Base-by-base conservation (phyloP, 2,113 vertebrate species). In the Gasterosteus aculeatus region DNA sequence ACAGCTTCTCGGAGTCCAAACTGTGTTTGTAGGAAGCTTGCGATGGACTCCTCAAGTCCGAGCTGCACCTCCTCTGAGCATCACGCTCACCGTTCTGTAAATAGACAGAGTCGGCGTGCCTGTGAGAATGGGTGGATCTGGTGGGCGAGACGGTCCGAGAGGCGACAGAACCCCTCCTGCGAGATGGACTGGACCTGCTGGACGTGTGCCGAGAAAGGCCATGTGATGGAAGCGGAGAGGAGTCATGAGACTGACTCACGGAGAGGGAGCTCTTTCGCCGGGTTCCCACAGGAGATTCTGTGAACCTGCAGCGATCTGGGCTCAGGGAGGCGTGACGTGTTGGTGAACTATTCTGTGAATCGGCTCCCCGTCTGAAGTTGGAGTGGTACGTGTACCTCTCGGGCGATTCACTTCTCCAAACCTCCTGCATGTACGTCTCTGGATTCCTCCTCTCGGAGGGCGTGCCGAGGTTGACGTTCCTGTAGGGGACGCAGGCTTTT, bases 321-420 rank as follows among this genome's bases (percentile, higher is more conserved):
- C 93, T 93, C n/a, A 85, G 74, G 10, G 93, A 94, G 68, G 86
- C 88, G 78, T 92, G 88, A 19, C 92, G 92, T 22, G 87, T 89
- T 19, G 90, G 92, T 18, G 94, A 95, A 41, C 88, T 90, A 31
- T 70, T 79, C 60, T 81, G 80, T 16, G 93, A 92, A 68, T 92
- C 85, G 31, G 74, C 73, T 11, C 84, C 91, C 6, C 67, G 82
- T 83, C 94, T 90, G 59, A 95, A 95, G 85, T 95, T 95, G 70
- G 93, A 94, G 82, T 94, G 93, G 54, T 91, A 88, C 1, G 93
- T 91, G 84, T 94, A 91, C n/a, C 93, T 92, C 66, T 94, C 91
- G 1, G 94, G 94, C 11, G 94, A 95, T 67, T 94, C 92, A 57
- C 94, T 94, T 31, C 93, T 93, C 86, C 89, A 92, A 16, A 66